These are phyloP conservation scores for Dione juno DNA, from an alignment of 2,888 invertebrate genomes.

Conservation along the genomic window DNA sequence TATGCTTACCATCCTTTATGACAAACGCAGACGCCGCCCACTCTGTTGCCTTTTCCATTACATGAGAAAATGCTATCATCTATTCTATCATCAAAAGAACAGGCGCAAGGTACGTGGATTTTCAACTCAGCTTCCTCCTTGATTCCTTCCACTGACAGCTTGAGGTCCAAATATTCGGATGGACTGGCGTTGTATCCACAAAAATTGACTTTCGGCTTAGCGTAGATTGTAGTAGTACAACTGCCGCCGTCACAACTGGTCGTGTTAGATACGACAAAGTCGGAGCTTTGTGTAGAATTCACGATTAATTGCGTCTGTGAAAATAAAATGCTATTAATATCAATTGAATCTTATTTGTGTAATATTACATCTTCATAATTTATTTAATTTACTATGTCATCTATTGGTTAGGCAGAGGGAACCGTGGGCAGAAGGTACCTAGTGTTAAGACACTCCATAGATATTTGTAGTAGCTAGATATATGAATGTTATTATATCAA, in stretches of 20 bases:
- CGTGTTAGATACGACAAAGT: constrained; percentile 41
- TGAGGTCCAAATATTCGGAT: constrained; percentile 55
- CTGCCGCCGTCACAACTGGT: constrained; percentile 45
- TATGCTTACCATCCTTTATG: constrained; percentile 64
- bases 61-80: constrained; percentile 71
- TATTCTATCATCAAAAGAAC: constrained; percentile 58
- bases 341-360: background rate
- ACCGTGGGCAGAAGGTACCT: no score
- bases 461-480: no score
- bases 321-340: constrained; percentile 15
- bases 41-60: constrained; percentile 74
- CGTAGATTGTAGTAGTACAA: constrained; percentile 53
- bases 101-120: constrained; percentile 69
- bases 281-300: constrained; percentile 57
- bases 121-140: constrained; percentile 55
- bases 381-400: background rate
- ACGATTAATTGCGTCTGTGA: constrained; percentile 45
- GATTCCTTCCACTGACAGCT: constrained; percentile 53
- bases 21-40: constrained; percentile 86
- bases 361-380: background rate
- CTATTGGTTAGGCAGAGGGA: no score
- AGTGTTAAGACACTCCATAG: no score
- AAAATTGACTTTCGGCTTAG: constrained; percentile 52
- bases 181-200: constrained; percentile 54
- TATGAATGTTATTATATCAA: no score